Base-by-base conservation (phyloP, 2,888 invertebrate genomes). In the Alloscopus bannaensis region DNA sequence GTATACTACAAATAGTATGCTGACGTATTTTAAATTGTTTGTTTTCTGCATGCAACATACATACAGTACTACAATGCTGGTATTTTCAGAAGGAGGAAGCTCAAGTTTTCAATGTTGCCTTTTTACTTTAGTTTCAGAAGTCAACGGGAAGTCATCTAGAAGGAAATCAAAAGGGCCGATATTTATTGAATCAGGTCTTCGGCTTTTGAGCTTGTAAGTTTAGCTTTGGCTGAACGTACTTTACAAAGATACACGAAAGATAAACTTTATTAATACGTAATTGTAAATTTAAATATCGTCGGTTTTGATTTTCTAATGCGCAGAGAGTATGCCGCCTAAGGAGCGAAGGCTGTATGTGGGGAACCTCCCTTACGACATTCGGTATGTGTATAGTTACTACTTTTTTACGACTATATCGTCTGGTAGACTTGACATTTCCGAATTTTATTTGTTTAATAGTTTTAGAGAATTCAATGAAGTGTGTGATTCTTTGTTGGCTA, bases 261-360 rank as follows among this genome's bases (percentile, higher is more conserved):
- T n/a, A n/a, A n/a, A n/a, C n/a, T n/a, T n/a, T n/a, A n/a, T n/a
- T n/a, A 36, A 36, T 36, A 36, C 40, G 42, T 29, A 4, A 4
- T 26, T 28, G 79, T 81, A 79, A 50, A 18, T 50, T 18, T 18
- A 20, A 50, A 20, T 50, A 20, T 18, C 40, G 18, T 40, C 16
- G 52, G 4, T n/a, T 11, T 50, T 6, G 20, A 29, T 18, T 52
- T 6, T 45, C 3, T 45, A 4, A 45, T 28, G 18, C 29, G 24
- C n/a, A 69, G 6, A 24, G 13, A 47, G 31, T 59, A 80, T 80
- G 80, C 59, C 80, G 31, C 68, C 68, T 11, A 72, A 77, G 52
- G 82, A 82, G 29, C 72, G 80, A 57, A 77, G 83, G 16, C 59
- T 84, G 16, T 84, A 84, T 57, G 72, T 84, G 11, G 84, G 84